Evolutionary conservation across 2,797 vertebrate genomes (phyloP), one percentile per base, ranked within the genome.

Genomic region (Gallirallus australis): DNA sequence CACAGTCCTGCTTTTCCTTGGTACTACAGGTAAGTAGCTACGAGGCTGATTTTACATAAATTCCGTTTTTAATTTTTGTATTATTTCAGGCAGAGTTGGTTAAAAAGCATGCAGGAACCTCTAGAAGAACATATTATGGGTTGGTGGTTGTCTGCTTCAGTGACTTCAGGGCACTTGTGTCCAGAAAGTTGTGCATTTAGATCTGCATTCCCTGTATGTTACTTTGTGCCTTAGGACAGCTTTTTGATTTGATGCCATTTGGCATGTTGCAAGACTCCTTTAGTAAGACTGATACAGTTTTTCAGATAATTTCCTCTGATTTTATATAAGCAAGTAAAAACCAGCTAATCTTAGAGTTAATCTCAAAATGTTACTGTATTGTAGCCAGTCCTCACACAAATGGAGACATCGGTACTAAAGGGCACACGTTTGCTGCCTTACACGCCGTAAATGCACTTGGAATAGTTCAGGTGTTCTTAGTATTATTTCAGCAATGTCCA

Each of bases 1-100:
- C 87, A 98, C 98, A 93, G 99, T 99, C 30, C 97, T 99, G 77
- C 99, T 99, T 91, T 99, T 99, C 96, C 98, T 99, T 78, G 99
- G 99, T 92, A 99, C 99, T 90, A 98, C 98, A n/a, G 99, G 99
- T 99, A 97, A 96, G 96, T 68, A 78, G 13, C 69, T 78, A 57
- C 23, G 7, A 52, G 50, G 30, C n/a, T 91, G 73, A 35, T 59
- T 94, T 90, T 50, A 52, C 71, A 50, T 57, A 54, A 69, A 69
- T 61, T 73, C 50, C 6, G 7, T 15, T 66, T 47, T 66, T 47
- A 1, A 11, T 73, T 77, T 78, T 89, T 66, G 0, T 63, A 3
- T 54, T 4, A 25, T 70, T 91, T 68, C n/a, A 25, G 64, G 45
- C 28, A 28, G 64, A 59, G 8, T 35, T 82, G 19, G n/a, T 59